Evolutionary conservation across 2,797 vertebrate genomes (phyloP), one percentile per base, ranked within the genome.

Genomic region (Mus caroli): DNA sequence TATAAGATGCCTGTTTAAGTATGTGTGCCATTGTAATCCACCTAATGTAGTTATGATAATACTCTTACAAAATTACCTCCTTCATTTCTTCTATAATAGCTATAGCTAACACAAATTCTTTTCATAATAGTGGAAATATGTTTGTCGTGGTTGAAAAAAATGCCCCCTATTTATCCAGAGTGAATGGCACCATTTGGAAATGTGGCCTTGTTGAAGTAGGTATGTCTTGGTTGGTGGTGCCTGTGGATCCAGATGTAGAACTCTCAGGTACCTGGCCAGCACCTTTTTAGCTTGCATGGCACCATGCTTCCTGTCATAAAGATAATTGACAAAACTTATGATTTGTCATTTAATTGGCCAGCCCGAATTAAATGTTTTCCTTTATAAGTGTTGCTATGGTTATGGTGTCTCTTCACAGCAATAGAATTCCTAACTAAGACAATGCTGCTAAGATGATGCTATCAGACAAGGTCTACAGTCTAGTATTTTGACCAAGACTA

Each of bases 91-190:
- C 3, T 79, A 0, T 54, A 82, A 22, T 88, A 64, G 91, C 17
- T 86, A 28, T 2, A 79, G 19, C 43, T 52, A 80, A 13, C 58
- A 26, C 1, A 13, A 22, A 60, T 84, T 85, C 37, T 87, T 95
- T 82, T 85, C 31, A 28, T 56, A 83, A 82, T 43, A 37, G 60
- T 69, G 80, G 73, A 94, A 96, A 89, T 69, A 43, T 75, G 10
- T 24, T 37, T 75, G 20, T 40, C 37, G 6, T 75, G 11, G 71
- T 75, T 43, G 20, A 75, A 75, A 40, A 75, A 73, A 75, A 43
- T 75, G 10, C 10, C 4, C 1, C 71, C 20, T 12, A 12, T 24
- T 24, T 22, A 24, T 24, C 9, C 19, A 22, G 10, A 73, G 20
- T 20, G n/a, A 22, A 19, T 75, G 37, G 37, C 9, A 75, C 37